Conservation (phyloP, 2,888 invertebrate species). For the Lasioglossum leucozonium region DNA sequence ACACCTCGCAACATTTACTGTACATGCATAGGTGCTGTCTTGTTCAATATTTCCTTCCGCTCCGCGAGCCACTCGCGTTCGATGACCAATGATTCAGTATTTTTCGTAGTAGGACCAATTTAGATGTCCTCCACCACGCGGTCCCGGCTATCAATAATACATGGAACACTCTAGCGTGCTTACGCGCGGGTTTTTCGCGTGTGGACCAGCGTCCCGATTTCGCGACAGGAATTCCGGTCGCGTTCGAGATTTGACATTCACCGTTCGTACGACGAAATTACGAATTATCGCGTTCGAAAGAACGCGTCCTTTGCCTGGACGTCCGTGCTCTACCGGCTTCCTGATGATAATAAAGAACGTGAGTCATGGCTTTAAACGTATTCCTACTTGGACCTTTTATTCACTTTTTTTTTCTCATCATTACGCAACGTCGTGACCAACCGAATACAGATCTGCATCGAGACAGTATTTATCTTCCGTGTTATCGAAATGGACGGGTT, state of each 20-base stretch:
- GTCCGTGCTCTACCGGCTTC: constrained; percentile 43
- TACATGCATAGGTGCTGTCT: background rate
- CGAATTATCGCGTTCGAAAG: constrained; percentile 43
- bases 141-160: constrained; percentile 4
- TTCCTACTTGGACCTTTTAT: background rate
- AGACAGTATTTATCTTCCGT: background rate
- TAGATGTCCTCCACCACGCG: background rate
- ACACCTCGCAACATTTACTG: no score
- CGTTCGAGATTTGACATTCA: constrained; percentile 40
- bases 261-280: constrained; percentile 42
- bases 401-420: background rate
- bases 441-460: background rate
- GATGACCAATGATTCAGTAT: background rate
- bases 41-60: background rate
- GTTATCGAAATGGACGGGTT: background rate
- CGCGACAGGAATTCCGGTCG: constrained; percentile 39
- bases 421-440: constrained; percentile 22
- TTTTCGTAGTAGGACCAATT: background rate
- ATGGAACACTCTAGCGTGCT: background rate
- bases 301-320: constrained; percentile 40
- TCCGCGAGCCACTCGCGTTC: background rate
- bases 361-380: constrained; percentile 32
- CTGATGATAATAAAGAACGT: constrained; percentile 46
- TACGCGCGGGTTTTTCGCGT: background rate
- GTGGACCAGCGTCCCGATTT: background rate